Base-by-base conservation (phyloP, 2,113 vertebrate species). In the Megaceryle torquata region DNA sequence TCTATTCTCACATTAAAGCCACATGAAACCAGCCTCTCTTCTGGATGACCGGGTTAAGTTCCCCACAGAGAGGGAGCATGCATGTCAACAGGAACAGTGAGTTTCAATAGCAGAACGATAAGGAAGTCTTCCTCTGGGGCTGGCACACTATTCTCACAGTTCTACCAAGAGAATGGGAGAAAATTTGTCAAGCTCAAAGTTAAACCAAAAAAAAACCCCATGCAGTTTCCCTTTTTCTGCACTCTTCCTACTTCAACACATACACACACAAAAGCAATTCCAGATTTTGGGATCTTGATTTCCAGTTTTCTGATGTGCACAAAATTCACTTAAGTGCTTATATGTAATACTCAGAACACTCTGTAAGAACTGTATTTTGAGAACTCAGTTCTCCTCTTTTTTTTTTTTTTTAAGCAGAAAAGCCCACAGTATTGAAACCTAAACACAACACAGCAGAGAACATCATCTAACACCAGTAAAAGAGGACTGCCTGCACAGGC, bases 81-180 rank as follows among this genome's bases (percentile, higher is more conserved):
- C 0, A 4, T 54, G 76, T 90, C 86, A 79, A 91, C 76, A 93
- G 80, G 91, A 94, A 94, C 54, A 4, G 5, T 60, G 59, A 4
- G 7, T 75, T 91, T 95, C 76, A 90, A 63, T 13, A 79, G 57
- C 80, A 68, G 43, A 82, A 50, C 1, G 70, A 90, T 93, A 91
- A 85, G 93, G 74, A 93, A 94, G 50, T 39, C 75, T 79, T 91
- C 89, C 85, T 85, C 75, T 41, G 65, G 53, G 41, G 63, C 67
- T 83, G 79, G 44, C 63, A 77, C 29, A 24, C n/a, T 69, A 20
- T 77, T 93, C 83, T 51, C 86, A 83, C 7, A 1, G 54, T 13
- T 90, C 91, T 90, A 88, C 82, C 88, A 59, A 65, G 24, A 76
- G 53, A 90, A 80, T 0, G 2, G 29, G 59, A 72, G 39, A 63